Evolutionary conservation across 1,140 invertebrate species (phyloP).

Genomic region (Drusus annulatus): DNA sequence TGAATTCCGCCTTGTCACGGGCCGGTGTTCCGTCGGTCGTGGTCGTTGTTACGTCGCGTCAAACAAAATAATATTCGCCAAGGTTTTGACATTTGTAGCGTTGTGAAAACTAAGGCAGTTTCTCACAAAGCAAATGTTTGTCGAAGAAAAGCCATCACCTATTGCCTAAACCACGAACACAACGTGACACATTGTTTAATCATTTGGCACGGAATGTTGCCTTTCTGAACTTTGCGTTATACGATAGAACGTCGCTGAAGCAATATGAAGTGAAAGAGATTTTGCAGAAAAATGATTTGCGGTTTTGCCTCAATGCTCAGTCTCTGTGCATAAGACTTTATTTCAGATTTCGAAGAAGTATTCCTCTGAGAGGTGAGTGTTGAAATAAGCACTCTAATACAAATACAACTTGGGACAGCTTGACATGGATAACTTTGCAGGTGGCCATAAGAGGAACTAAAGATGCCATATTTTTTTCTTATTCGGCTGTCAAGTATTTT

Average conservation of each 20-base stretch:
- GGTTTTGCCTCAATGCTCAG: not conserved
- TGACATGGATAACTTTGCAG: too few species aligned
- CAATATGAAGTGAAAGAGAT: not conserved
- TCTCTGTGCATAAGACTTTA: too few species aligned
- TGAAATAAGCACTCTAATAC: too few species aligned
- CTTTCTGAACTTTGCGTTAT: slow-evolving; percentile 16
- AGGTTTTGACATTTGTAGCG: slow-evolving; percentile 30
- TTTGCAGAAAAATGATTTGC: not conserved
- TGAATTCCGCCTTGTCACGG: slow-evolving; percentile 2
- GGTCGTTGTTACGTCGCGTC: slow-evolving; percentile 1
- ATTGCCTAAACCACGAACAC: slow-evolving; percentile 1
- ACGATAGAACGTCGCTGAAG: slow-evolving; percentile 19
- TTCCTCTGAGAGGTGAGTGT: too few species aligned
- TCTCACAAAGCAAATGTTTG: slow-evolving; percentile 28
- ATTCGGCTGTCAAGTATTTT: too few species aligned
- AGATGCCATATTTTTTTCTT: too few species aligned
- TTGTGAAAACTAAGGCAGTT: slow-evolving; percentile 33
- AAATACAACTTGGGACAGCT: too few species aligned
- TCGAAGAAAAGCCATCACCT: slow-evolving; percentile 23
- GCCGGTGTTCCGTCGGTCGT: not conserved
- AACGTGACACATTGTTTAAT: slow-evolving; percentile 36
- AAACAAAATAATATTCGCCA: not conserved
- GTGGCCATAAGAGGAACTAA: too few species aligned
- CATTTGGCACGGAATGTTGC: slow-evolving; percentile 12
- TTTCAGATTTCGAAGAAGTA: too few species aligned